Conservation (phyloP, 2,797 vertebrate species). For the Hapalemur alaotrensis region DNA sequence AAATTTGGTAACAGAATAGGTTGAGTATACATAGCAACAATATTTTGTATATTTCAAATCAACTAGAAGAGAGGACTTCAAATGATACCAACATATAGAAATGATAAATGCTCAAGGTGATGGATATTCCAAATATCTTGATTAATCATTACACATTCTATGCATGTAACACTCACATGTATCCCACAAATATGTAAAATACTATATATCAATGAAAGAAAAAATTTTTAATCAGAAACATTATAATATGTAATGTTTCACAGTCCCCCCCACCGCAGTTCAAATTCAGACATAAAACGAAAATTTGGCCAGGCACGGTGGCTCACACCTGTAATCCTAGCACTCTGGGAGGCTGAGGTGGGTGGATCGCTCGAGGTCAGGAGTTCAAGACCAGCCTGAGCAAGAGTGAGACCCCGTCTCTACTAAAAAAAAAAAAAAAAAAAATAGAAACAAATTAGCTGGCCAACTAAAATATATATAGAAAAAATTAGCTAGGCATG, state of each 20-base stretch:
- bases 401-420: no score
- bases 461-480: no score
- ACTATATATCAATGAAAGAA: background rate
- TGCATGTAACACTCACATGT: background rate
- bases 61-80: background rate
- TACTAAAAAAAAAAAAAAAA: no score
- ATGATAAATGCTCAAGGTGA: background rate
- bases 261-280: slow-evolving; percentile 14
- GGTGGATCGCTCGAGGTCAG: no score
- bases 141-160: background rate
- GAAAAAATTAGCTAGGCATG: no score
- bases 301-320: background rate
- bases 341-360: no score
- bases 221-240: background rate
- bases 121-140: background rate
- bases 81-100: background rate
- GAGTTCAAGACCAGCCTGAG: no score
- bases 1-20: background rate
- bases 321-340: no score
- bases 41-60: background rate
- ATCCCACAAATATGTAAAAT: background rate
- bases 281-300: slow-evolving; percentile 49
- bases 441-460: no score
- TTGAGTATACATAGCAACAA: background rate
- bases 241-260: slow-evolving; percentile 52